Evolutionary conservation across 2,888 invertebrate genomes (phyloP), one percentile per base, ranked within the genome.

Genomic region (Hoplodrina blanda): DNA sequence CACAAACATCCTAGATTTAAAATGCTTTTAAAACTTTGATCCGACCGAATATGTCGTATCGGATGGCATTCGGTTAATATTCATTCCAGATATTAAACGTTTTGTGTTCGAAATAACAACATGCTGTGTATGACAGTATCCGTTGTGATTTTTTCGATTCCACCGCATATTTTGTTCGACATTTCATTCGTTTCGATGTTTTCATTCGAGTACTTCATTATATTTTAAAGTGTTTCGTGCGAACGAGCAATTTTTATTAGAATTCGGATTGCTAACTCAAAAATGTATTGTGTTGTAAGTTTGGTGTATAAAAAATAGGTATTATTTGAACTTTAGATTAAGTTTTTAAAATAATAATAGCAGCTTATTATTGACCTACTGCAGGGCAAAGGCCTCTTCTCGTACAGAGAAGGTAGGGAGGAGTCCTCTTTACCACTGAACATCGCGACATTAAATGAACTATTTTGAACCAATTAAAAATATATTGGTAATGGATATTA

Each of bases 71-170:
- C 78, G 65, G 81, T 83, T 85, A 85, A 87, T 88, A 85, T 85
- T 85, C 85, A 81, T 83, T 83, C 72, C 79, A 79, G 79, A 85
- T 88, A 88, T 89, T 87, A 88, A 90, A 88, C 80, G 82, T 81
- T 87, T 86, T 82, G 80, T 83, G 62, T 86, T 82, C 79, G 71
- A 83, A 83, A 87, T 86, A 83, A 80, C 83, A 71, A 60, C 73
- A 73, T 17, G 37, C 71, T 69, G 69, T 76, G 56, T 72, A 53
- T 75, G 76, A 76, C 79, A 73, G 68, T 73, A 73, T 69, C 59
- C 69, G 66, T 53, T 59, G 56, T 64, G 72, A 69, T 73, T 77
- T 83, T 73, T 80, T 71, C 64, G 76, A 73, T 80, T 67, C 56
- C 33, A 57, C 55, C 69, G 49, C 67, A 73, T 69, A 78, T 80